Base-by-base conservation (phyloP, 2,797 vertebrate species). In the Schizothorax lantsangensis region DNA sequence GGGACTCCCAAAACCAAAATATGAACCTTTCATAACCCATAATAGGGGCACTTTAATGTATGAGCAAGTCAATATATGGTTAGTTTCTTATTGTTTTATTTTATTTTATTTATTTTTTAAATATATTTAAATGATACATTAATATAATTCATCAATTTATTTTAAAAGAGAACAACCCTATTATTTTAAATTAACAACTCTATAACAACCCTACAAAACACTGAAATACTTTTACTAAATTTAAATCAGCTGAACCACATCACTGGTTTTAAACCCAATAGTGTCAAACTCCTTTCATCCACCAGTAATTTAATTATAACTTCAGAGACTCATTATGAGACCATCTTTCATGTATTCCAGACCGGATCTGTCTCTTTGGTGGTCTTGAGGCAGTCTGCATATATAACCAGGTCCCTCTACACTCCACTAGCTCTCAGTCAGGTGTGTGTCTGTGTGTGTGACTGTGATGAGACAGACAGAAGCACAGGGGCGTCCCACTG, bases 401-500 rank as follows among this genome's bases (percentile, higher is more conserved):
- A 77, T 57, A 80, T 84, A 78, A 77, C 26, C 57, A 54, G 62
- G 75, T 81, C 49, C 79, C 75, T 57, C 47, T 23, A 19, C 10
- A 57, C 77, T 86, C 80, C 77, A 73, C 38, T 84, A 81, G 62
- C 30, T 64, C 82, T 36, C 17, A 54, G 64, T 30, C 21, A 47
- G 23, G 17, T 45, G 36, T 38, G 69, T 83, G 52, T 45, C 17
- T 54, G 40, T 75, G 36, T 49, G 64, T 26, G 19, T 14, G 36
- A 59, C 45, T 64, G 26, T 75, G 84, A 33, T 10, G 14, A 74
- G 54, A 88, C 49, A 59, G 82, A 74, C 33, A 49, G 81, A 82
- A 75, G 79, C 79, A 83, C 71, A 75, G 79, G 81, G 81, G 73
- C 68, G 33, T 89, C 52, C 84, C 26, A 57, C 64, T 79, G 81